Base-by-base conservation (phyloP, 2,888 invertebrate species). In the Micoletzkya japonica region DNA sequence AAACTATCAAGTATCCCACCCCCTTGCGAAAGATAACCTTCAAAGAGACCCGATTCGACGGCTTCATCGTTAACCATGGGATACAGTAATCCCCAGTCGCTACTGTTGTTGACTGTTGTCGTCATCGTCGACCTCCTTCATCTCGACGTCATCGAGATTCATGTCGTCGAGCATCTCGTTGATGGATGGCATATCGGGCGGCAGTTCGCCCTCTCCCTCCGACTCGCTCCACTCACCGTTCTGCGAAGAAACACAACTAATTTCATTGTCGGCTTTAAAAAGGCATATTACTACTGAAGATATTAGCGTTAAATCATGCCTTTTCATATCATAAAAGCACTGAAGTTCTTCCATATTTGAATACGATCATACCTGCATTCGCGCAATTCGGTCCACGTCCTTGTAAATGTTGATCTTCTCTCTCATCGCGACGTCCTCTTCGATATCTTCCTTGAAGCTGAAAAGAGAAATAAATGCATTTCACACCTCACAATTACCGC, bases 81-180 rank as follows among this genome's bases (percentile, higher is more conserved):
- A 44, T 44, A 44, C 44, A 44, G 44, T 44, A 44, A 44, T 44
- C 44, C 10, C 10, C 44, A n/a, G n/a, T 44, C 10, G 20, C 20
- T 44, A 44, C 44, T 44, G 44, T 20, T 20, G 10, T 14, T 44
- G 10, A 44, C 10, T 44, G 20, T 44, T 20, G 14, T 39, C 39
- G 17, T 26, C 39, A 17, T 70, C 69, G 37, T 39, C 39, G n/a
- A n/a, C 44, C 2, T 61, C 60, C n/a, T 39, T 44, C 73, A 69
- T 73, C 17, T 58, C 86, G 75, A 92, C 92, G 36, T 91, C 81
- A 28, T 81, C 93, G 58, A 95, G 90, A 52, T 90, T 90, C 82
- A 95, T 88, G 86, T 95, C 95, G 75, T 95, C 94, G 77, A 95
- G 88, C 95, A 95, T 95, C 88, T 95, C 95, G 52, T 92, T 92